Evolutionary conservation across 2,888 invertebrate species (phyloP), one percentile per base, ranked within the genome.

Genomic region (Galeruca laticollis): DNA sequence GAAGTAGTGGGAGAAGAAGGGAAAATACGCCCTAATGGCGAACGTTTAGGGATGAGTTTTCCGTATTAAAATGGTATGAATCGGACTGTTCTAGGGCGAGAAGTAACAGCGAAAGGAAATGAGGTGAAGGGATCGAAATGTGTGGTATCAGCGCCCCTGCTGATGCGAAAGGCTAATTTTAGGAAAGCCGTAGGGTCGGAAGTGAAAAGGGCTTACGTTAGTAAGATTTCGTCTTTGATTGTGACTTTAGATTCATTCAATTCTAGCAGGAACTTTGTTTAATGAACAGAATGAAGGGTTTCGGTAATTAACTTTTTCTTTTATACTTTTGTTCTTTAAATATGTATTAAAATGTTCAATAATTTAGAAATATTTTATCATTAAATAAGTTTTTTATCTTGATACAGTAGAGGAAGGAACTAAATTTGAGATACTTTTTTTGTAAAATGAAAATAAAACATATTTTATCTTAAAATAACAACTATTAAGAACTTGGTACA

Each of bases 11-110:
- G 57, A 68, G 56, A 37, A 62, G 54, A 72, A 71, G 47, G 71
- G 69, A 71, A 71, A 57, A 67, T 60, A 60, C 64, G 60, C 67
- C 71, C 69, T 70, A 71, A 73, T 69, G 73, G 71, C 68, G 71
- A 68, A 47, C 52, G 69, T 60, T 64, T 71, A 69, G 66, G 65
- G 69, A 52, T 69, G 72, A 65, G 60, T 68, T 69, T 70, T 59
- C 65, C 60, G 43, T 71, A 66, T 61, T 49, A 63, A 72, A 73
- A 74, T 70, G 71, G 73, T 56, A 37, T 33, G 51, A 60, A 26
- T 18, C 54, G 71, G 60, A 26, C 26, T 47, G 59, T 72, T 70
- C 63, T 61, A 51, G 57, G 47, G 49, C 37, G 47, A 43, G 6
- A 49, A 37, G 69, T 20, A 20, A 31, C 35, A 31, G 15, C 26